Evolutionary conservation across 2,113 vertebrate genomes (phyloP).

Genomic region (Sus scrofa): T2T-Sscrofa CM000814.6:13987001-13987500

Average conservation of each 20-base stretch:
- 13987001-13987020: too few species aligned
- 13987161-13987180: neutral
- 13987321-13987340: neutral
- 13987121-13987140: neutral
- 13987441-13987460: neutral
- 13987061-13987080: conserved; percentile 44
- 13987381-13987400: neutral
- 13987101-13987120: neutral
- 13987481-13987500: neutral
- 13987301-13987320: neutral
- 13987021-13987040: too few species aligned
- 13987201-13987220: neutral
- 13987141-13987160: neutral
- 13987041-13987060: conserved; percentile 22
- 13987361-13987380: neutral
- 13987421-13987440: neutral
- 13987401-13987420: neutral
- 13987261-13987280: neutral
- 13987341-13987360: neutral
- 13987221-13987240: conserved; percentile 39
- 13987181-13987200: neutral
- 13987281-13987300: neutral
- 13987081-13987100: neutral
- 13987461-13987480: neutral
- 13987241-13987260: neutral